Evolutionary conservation across 1,140 invertebrate species (phyloP), one percentile per base, ranked within the genome.

Genomic region (Drosophila miranda): DNA sequence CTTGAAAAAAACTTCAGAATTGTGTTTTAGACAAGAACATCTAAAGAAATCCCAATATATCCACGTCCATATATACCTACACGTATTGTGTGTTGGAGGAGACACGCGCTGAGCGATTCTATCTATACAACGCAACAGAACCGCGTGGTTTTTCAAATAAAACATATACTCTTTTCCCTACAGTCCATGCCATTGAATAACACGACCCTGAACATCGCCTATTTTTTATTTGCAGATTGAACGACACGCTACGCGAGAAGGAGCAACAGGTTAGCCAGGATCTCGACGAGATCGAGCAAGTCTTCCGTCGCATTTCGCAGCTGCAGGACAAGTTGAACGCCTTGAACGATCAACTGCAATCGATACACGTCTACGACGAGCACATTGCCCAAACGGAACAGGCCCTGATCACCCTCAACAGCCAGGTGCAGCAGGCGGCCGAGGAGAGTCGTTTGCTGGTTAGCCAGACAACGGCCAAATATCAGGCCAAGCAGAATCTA

Each of bases 331-430:
- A 92, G 63, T 92, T 96, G 52, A 93, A 94, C 75, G 92, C 93
- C 28, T 90, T 95, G 42, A 92, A 94, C 64, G 92, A 93, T 30
- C 93, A 94, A 87, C 93, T 96, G 28, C 92, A 92, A 41, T 90
- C 92, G 48, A 93, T 96, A 66, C 95, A 96, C 93, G 94, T 96
- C 1, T 96, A 94, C 90, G 95, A 94, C 71, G 93, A 94, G 53
- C 92, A 96, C 91, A 93, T 94, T 62, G 90, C 91, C 13, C 91
- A 92, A 43, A 92, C 91, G 68, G 94, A 93, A 86, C 81, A 79
- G 71, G 92, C 91, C 70, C 91, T 93, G 53, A 92, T 88, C 73
- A 91, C 83, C 41, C 83, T 93, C 7, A 90, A 92, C 26, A 77
- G 88, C 76, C 58, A 81, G 93, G 91, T 90, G 94, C 79, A 84